Evolutionary conservation across 1,140 invertebrate species (phyloP), one percentile per base, ranked within the genome.

Genomic region (Pogonomyrmex californicus): DNA sequence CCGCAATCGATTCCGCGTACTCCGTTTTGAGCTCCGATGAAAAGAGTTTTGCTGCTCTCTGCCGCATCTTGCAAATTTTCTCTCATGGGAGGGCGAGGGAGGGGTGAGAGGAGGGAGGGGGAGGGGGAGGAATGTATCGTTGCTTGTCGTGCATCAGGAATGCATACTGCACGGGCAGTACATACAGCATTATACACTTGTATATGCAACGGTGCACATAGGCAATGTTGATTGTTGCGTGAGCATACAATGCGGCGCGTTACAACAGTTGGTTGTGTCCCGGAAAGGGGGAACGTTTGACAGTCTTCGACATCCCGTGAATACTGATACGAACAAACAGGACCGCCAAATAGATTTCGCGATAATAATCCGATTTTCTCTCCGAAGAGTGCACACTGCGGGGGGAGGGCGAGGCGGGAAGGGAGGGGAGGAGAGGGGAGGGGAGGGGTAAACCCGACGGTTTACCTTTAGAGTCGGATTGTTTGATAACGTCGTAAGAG

Each of bases 141-240:
- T 73, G 47, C 81, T 65, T 78, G 17, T 17, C 36, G 17, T 51
- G 71, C 76, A 78, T 85, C 66, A 58, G 66, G 56, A 41, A 82
- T 78, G 82, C 82, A 79, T 79, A 86, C 41, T 85, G 62, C 49
- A 47, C 78, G 38, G 41, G 38, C 38, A 44, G 47, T 75, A 51
- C 62, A 60, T 58, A 73, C 73, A 58, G 70, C 86, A 86, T 86
- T 91, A 90, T 91, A 88, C 77, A 87, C 88, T 91, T 93, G 91
- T 91, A 90, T 91, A 87, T 90, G 90, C 87, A 89, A 90, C 85
- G 90, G 78, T 86, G 91, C 87, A 89, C 92, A 88, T 87, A 88
- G 90, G 85, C 88, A 89, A 87, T 93, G 92, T 93, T 93, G 91
- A 93, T 92, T 92, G 92, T 93, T 91, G 91, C 86, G 90, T 88